Percentiles rank a stretch among this genome's conserved stretches.
Evolutionary conservation across 2,797 vertebrate species (phyloP).

Genomic region (Adelosebastes latens): DNA sequence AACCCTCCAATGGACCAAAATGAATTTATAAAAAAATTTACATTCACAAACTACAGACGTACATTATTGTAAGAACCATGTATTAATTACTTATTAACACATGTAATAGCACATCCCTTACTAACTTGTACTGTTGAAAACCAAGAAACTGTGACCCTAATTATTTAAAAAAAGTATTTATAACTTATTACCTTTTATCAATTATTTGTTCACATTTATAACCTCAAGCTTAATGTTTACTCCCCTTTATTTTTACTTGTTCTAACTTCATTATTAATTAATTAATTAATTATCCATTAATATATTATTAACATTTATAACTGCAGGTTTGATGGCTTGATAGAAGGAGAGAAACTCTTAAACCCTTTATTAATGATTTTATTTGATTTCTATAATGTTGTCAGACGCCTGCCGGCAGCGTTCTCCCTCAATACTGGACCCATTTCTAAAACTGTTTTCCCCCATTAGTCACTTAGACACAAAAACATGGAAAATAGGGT

Average conservation of each 20-base stretch:
- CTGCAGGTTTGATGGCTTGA: background rate
- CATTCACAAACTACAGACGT: background rate
- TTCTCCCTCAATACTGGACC: too few relatives aligned
- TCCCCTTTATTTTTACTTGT: background rate
- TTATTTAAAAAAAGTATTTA: background rate
- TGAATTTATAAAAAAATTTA: background rate
- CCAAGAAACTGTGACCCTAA: background rate
- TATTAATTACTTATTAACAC: background rate
- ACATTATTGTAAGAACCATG: background rate
- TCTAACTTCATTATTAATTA: too few relatives aligned
- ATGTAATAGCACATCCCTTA: background rate
- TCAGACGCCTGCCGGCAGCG: too few relatives aligned
- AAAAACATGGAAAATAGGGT: too few relatives aligned
- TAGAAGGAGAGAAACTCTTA: background rate
- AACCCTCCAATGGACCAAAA: background rate
- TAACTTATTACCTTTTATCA: background rate
- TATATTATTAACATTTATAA: background rate
- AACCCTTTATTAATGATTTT: background rate
- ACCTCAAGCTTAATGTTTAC: too few relatives aligned
- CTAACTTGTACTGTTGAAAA: background rate
- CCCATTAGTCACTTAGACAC: too few relatives aligned
- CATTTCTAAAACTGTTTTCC: too few relatives aligned
- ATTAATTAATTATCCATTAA: too few relatives aligned
- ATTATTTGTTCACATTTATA: background rate
- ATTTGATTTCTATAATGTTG: too few relatives aligned